phyloP scores from a whole-genome alignment of 2,888 invertebrate species.

The Drosophila setosimentum region DNA sequence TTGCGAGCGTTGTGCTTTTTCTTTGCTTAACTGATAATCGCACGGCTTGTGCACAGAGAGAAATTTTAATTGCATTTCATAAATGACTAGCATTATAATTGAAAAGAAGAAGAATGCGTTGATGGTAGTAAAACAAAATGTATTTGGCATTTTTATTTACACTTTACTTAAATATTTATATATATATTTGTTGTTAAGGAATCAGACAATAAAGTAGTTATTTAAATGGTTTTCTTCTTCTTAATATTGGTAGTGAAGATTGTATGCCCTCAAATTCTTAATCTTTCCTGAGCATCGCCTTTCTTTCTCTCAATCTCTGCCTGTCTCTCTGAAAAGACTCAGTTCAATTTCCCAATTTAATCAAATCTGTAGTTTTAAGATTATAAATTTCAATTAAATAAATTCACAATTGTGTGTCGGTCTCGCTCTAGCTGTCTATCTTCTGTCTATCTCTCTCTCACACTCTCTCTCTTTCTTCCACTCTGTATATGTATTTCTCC shows the following conservation, averaged over 20 bases:
- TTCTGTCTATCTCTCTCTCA: too few species aligned
- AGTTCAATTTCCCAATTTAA: not conserved
- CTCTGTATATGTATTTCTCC: too few species aligned
- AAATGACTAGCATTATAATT: not conserved
- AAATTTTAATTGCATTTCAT: not conserved
- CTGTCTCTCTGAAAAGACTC: not conserved
- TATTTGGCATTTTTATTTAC: not conserved
- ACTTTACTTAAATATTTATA: not conserved
- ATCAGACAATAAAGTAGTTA: not conserved
- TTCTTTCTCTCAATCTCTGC: not conserved
- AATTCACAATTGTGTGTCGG: not conserved
- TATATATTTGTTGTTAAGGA: not conserved
- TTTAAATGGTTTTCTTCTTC: not conserved
- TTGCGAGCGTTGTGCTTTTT: constrained; percentile 21
- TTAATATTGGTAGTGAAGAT: not conserved
- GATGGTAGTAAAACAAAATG: not conserved
- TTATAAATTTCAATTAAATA: not conserved
- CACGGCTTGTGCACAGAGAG: not conserved
- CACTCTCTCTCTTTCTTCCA: too few species aligned
- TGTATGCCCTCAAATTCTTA: not conserved
- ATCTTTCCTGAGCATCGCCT: not conserved
- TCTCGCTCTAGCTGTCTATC: too few species aligned
- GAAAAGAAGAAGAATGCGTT: too few species aligned
- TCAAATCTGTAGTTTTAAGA: not conserved
- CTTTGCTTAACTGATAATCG: constrained; percentile 38